Conservation (phyloP, 92 coral and sea anemone genomes). For the Zoanthus gigantus region DNA sequence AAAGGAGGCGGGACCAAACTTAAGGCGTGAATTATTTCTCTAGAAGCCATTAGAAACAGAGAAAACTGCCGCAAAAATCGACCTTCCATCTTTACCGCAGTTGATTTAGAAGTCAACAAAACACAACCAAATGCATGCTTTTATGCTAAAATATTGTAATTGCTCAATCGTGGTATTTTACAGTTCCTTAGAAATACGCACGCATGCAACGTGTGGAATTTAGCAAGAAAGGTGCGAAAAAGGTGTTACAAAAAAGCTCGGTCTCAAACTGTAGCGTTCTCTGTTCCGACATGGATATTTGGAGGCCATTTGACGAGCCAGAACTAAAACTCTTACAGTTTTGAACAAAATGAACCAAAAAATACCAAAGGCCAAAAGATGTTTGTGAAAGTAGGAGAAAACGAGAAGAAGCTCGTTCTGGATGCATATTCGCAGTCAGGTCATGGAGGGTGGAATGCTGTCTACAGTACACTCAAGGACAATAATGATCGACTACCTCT, state of each 20-base stretch:
- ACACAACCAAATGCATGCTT: slow-evolving; percentile 41
- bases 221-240: slow-evolving; percentile 45
- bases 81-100: slow-evolving; percentile 47
- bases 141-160: slow-evolving; percentile 24
- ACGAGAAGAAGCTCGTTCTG: slow-evolving; percentile 52
- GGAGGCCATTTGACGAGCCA: slow-evolving; percentile 50
- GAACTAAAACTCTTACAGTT: slow-evolving; percentile 2
- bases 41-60: slow-evolving; percentile 50
- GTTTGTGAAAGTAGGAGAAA: slow-evolving; percentile 53
- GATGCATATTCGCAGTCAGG: slow-evolving; percentile 43
- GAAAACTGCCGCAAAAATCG: slow-evolving; percentile 25
- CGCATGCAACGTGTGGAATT: slow-evolving; percentile 44
- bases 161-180: neutral
- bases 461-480: slow-evolving; percentile 34
- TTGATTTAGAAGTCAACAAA: slow-evolving; percentile 37
- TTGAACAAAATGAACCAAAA: slow-evolving; percentile 20
- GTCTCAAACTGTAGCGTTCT: neutral
- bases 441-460: slow-evolving; percentile 53
- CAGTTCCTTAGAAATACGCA: slow-evolving; percentile 14
- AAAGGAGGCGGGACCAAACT: slow-evolving; percentile 46
- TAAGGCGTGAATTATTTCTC: slow-evolving; percentile 42
- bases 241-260: slow-evolving; percentile 39
- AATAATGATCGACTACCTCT: slow-evolving; percentile 47
- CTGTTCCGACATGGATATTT: slow-evolving; percentile 27
- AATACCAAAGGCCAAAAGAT: slow-evolving; percentile 28